Evolutionary conservation across 1,140 invertebrate species (phyloP).

Genomic region (Acromyrmex charruanus): DNA sequence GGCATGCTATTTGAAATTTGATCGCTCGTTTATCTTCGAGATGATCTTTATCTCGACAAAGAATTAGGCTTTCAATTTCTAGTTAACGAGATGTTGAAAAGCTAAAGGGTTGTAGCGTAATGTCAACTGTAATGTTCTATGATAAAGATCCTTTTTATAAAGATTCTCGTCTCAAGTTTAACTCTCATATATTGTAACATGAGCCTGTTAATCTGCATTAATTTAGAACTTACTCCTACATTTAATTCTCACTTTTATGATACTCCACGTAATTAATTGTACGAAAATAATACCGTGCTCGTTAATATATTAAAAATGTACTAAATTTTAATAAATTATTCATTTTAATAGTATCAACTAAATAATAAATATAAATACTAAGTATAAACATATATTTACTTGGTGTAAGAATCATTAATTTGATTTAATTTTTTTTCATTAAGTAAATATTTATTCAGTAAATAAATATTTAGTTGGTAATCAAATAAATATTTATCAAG

Average conservation of each 20-base stretch:
- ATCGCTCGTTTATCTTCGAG: neutral
- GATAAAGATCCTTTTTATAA: neutral
- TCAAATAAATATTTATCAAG: too few species aligned
- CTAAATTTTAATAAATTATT: too few species aligned
- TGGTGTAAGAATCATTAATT: too few species aligned
- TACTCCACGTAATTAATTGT: neutral
- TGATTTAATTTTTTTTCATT: too few species aligned
- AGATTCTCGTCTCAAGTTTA: constrained; percentile 34
- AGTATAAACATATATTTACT: too few species aligned
- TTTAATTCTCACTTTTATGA: neutral
- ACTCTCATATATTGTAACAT: neutral
- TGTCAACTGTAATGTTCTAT: neutral
- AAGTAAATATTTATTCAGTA: too few species aligned
- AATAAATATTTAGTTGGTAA: too few species aligned
- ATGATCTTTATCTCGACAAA: constrained; percentile 35
- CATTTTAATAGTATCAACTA: too few species aligned
- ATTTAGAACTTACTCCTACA: constrained; percentile 1
- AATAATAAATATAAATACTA: too few species aligned
- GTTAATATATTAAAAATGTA: neutral
- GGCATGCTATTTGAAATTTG: neutral
- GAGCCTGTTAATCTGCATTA: neutral
- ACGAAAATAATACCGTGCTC: neutral
- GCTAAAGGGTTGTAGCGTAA: neutral
- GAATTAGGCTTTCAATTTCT: constrained; percentile 36
- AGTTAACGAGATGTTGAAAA: neutral